These are phyloP conservation scores for Drosophila ironensis DNA, from an alignment of 1,140 invertebrate species.

Conservation along the genomic window DNA sequence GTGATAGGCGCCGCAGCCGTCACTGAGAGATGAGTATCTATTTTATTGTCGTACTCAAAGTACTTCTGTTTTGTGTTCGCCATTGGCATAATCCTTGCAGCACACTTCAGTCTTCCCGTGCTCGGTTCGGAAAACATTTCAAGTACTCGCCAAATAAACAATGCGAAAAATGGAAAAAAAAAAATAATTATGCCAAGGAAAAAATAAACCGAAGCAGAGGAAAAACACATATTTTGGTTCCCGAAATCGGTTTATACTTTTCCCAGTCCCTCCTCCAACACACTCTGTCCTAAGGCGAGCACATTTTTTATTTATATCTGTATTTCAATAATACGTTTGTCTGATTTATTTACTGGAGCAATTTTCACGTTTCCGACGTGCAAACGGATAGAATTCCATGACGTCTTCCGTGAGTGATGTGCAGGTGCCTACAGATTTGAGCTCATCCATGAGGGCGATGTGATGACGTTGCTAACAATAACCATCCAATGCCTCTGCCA, in stretches of 20 bases:
- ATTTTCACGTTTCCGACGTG: slow-evolving; percentile 61
- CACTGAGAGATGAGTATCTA: slow-evolving; percentile 15
- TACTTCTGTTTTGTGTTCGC: slow-evolving; percentile 22
- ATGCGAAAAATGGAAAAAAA: slow-evolving; percentile 9
- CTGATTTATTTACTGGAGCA: slow-evolving; percentile 68
- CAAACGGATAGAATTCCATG: slow-evolving; percentile 52
- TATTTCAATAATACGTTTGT: slow-evolving; percentile 49
- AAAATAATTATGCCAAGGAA: slow-evolving; percentile 9
- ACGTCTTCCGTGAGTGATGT: slow-evolving; percentile 48
- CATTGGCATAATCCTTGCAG: slow-evolving; percentile 37
- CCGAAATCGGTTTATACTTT: slow-evolving; percentile 2
- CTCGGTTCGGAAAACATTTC: slow-evolving; percentile 55
- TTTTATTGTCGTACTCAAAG: not conserved
- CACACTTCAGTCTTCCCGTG: slow-evolving; percentile 21
- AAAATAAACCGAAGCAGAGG: slow-evolving; percentile 22
- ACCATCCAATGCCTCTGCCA: slow-evolving; percentile 12
- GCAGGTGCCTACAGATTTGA: slow-evolving; percentile 23
- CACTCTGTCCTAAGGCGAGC: not conserved
- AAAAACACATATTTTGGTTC: slow-evolving; percentile 36
- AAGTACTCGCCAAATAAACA: slow-evolving; percentile 62
- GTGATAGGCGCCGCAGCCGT: slow-evolving; percentile 18
- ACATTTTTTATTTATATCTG: slow-evolving; percentile 29
- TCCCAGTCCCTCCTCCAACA: not conserved
- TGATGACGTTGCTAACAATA: slow-evolving; percentile 45
- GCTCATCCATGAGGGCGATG: not conserved